These are phyloP conservation scores for Villa cingulata DNA, from an alignment of 2,888 invertebrate genomes.

Conservation along the genomic window DNA sequence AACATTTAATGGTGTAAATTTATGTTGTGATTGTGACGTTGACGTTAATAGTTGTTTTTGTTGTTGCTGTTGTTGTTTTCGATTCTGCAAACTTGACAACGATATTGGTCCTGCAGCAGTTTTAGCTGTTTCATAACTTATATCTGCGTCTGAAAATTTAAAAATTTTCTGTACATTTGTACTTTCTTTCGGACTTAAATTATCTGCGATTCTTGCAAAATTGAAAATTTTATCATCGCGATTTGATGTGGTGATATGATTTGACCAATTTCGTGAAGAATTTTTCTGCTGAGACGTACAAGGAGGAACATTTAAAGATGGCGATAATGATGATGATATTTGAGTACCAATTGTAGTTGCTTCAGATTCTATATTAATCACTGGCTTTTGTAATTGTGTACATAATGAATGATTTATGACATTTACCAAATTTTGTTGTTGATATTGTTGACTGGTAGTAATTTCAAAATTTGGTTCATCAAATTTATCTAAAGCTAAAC, in stretches of 20 bases:
- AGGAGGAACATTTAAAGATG: neutral
- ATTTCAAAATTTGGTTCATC: too few relatives aligned
- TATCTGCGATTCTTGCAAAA: constrained; percentile 34
- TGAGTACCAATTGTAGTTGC: too few relatives aligned
- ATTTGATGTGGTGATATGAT: neutral
- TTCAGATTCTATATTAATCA: constrained; percentile 8
- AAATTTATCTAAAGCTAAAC: too few relatives aligned
- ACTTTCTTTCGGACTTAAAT: constrained; percentile 25
- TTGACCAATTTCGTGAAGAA: constrained; percentile 4
- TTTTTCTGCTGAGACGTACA: constrained; percentile 4
- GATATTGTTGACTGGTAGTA: too few relatives aligned
- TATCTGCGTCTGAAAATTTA: constrained; percentile 3
- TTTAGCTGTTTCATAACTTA: constrained; percentile 19
- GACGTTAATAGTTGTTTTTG: too few relatives aligned
- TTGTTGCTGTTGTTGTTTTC: constrained; percentile 1
- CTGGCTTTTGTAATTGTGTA: constrained; percentile 3
- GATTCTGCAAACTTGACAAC: constrained; percentile 13
- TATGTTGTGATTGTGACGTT: neutral
- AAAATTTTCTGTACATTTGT: constrained; percentile 2
- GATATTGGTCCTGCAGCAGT: constrained; percentile 19
- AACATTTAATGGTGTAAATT: constrained; percentile 23
- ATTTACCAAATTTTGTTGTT: too few relatives aligned
- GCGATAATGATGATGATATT: neutral
- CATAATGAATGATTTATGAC: too few relatives aligned
- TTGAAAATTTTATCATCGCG: constrained; percentile 29